Conservation (phyloP, 2,113 vertebrate genomes). For the Chascanopsetta lugubris region DNA sequence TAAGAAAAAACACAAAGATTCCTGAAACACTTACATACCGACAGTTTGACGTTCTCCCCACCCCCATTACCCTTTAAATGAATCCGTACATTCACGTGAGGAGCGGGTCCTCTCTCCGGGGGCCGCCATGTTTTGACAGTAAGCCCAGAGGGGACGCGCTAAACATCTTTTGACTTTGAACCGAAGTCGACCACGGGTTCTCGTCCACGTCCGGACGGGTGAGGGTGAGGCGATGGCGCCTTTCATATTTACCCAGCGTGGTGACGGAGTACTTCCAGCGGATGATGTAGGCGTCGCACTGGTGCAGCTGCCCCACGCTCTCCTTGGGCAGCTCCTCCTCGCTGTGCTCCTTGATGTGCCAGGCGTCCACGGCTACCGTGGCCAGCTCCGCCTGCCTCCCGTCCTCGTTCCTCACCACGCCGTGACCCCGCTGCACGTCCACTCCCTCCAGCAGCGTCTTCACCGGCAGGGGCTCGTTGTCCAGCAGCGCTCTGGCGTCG, state of each 20-base stretch:
- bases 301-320: slow-evolving; percentile 81
- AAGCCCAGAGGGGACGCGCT: too few species aligned
- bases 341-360: slow-evolving; percentile 83
- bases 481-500: slow-evolving; percentile 74
- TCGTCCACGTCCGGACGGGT: too few species aligned
- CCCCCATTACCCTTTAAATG: too few species aligned
- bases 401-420: slow-evolving; percentile 77
- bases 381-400: slow-evolving; percentile 77
- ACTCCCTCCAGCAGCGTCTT: slow-evolving; percentile 78
- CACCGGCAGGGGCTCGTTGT: slow-evolving; percentile 47
- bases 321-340: slow-evolving; percentile 75
- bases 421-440: slow-evolving; percentile 81
- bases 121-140: too few species aligned
- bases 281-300: slow-evolving; percentile 82
- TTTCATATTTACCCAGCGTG: slow-evolving; percentile 82
- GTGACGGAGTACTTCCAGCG: slow-evolving; percentile 85
- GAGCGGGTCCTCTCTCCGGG: too few species aligned
- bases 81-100: too few species aligned
- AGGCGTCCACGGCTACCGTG: slow-evolving; percentile 76
- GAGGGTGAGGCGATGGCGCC: too few species aligned
- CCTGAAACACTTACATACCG: too few species aligned
- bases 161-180: too few species aligned
- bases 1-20: too few species aligned
- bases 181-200: too few species aligned
- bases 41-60: too few species aligned